Evolutionary conservation across 1,140 invertebrate species (phyloP).

Genomic region (Archivesica marissinica): DNA sequence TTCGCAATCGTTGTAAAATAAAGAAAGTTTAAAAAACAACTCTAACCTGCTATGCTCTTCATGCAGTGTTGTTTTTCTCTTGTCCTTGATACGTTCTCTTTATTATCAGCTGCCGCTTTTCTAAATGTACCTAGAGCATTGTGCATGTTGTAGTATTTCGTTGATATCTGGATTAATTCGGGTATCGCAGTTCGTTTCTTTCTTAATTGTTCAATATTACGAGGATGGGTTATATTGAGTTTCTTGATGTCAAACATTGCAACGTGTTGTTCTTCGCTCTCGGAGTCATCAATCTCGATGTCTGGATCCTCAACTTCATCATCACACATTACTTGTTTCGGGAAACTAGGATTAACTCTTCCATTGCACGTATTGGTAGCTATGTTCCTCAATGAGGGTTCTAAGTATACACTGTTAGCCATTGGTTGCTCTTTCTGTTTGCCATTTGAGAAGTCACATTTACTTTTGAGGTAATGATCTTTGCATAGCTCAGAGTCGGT

Average conservation of each 20-base stretch:
- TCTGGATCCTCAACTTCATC: neutral
- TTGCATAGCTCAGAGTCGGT: conserved; percentile 54
- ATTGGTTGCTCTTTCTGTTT: neutral
- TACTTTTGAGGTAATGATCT: conserved; percentile 35
- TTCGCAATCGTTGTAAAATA: no score
- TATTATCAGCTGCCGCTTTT: conserved; percentile 5
- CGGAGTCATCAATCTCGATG: conserved; percentile 5
- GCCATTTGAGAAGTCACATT: no score
- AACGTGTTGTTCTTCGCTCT: neutral
- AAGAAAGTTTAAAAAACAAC: no score
- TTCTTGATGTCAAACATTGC: conserved; percentile 28
- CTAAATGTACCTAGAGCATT: conserved; percentile 5
- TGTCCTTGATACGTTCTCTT: neutral
- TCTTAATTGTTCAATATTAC: conserved; percentile 44
- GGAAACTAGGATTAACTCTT: conserved; percentile 7
- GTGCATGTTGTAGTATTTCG: conserved; percentile 56
- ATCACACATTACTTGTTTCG: conserved; percentile 12
- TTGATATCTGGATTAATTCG: conserved; percentile 36
- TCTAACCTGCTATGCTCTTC: neutral
- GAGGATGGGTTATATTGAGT: conserved; percentile 32
- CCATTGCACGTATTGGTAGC: no score
- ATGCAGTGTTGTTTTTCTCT: conserved; percentile 1
- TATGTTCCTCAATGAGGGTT: no score
- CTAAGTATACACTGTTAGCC: neutral
- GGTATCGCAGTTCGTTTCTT: conserved; percentile 28